Base-by-base conservation (phyloP, 53 echinoderm and acorn worm species). In the Arbacia lixula region DNA sequence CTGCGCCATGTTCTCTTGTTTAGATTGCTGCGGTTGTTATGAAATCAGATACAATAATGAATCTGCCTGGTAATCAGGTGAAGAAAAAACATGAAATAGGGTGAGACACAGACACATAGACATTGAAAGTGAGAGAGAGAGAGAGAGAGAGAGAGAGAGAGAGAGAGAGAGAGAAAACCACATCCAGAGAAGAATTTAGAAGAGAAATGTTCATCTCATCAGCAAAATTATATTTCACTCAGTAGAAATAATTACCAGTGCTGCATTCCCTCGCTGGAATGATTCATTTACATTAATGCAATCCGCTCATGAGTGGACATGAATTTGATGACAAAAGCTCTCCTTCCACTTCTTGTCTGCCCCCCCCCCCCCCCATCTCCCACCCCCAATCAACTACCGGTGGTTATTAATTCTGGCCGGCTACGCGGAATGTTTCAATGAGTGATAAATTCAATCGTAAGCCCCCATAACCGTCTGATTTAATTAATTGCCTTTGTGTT, bases 401-500 rank as follows among this genome's bases (percentile, higher is more conserved):
- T 69, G 69, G 43, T 69, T 69, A 69, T 69, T 69, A 69, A 69
- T 69, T 69, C 69, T 69, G 42, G 41, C 69, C 43, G 14, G 25
- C 69, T 69, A 69, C 39, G 14, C 43, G 26, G 69, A 69, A 69
- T 69, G 69, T 69, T 69, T 69, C 69, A 69, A 43, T 69, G 69
- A 69, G 69, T 69, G 69, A 69, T 36, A 69, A 69, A 69, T 69
- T 25, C 69, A 69, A 69, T 69, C 43, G 69, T 69, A 69, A 69
- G 69, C 46, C 43, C 46, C 69, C 42, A 69, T 69, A 69, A 69
- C 69, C 43, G 69, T 69, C 69, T 41, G 46, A 69, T 69, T 69
- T 69, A 69, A 69, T 69, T 69, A 69, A 69, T 69, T 69, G 69
- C 69, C 69, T 69, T 69, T 69, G 69, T 69, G 69, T 69, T 69